Percentiles rank a stretch among this genome's conserved stretches.
These are phyloP conservation scores for Epinephelus cyanopodus DNA, from an alignment of 2,113 vertebrate genomes.

Conservation along the genomic window DNA sequence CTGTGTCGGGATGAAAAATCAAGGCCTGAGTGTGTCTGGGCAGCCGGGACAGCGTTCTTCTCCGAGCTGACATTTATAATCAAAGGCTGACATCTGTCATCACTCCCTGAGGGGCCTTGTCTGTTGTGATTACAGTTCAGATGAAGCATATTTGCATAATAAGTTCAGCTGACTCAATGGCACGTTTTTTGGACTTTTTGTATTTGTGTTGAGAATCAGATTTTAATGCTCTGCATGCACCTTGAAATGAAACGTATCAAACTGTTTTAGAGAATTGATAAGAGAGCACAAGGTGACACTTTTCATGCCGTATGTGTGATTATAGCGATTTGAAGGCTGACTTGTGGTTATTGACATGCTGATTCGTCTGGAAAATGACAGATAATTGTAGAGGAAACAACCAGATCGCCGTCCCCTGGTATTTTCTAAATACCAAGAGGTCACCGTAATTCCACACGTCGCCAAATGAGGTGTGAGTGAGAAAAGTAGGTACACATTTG, in stretches of 20 bases:
- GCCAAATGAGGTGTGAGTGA: slow-evolving; percentile 46
- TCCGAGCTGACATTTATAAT: slow-evolving; percentile 80
- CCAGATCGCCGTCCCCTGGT: slow-evolving; percentile 29
- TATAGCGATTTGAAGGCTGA: not conserved
- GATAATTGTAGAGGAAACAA: slow-evolving; percentile 50
- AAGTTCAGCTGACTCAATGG: slow-evolving; percentile 40
- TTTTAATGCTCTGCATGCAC: not conserved
- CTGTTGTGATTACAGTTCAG: slow-evolving; percentile 79
- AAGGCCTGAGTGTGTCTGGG: slow-evolving; percentile 49
- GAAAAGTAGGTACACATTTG: not conserved
- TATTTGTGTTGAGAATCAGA: not conserved
- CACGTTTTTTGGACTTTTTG: slow-evolving; percentile 5
- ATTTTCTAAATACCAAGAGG: slow-evolving; percentile 76
- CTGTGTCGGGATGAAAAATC: slow-evolving; percentile 63
- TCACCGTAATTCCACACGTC: slow-evolving; percentile 63
- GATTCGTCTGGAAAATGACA: slow-evolving; percentile 33
- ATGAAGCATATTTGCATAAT: slow-evolving; percentile 77
- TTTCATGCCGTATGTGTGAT: slow-evolving; percentile 1
- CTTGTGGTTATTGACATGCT: slow-evolving; percentile 14
- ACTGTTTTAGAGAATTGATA: not conserved
- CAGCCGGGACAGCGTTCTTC: slow-evolving; percentile 56
- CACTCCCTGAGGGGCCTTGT: slow-evolving; percentile 78
- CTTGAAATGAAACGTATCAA: not conserved
- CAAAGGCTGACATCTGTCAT: slow-evolving; percentile 84
- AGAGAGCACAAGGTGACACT: not conserved